Conservation (phyloP, 2,888 invertebrate genomes). For the Melanostoma mellinum region DNA sequence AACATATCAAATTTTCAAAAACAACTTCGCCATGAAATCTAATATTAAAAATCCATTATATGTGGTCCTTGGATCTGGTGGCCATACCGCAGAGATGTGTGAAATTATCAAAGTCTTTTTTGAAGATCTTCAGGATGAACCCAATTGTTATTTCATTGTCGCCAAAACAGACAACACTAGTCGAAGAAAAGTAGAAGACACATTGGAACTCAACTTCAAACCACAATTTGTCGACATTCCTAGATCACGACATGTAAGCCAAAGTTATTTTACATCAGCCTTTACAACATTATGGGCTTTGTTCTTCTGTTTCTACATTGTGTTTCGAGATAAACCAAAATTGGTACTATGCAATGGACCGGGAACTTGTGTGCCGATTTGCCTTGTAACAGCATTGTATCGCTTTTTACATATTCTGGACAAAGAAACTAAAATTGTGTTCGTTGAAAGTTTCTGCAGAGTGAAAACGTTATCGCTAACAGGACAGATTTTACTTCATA, state of each 20-base stretch:
- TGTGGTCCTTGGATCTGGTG: constrained; percentile 81
- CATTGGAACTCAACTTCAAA: constrained; percentile 80
- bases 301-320: constrained; percentile 86
- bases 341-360: constrained; percentile 96
- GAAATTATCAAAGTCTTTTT: constrained; percentile 86
- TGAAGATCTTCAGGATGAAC: constrained; percentile 78
- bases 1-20: background rate
- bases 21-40: constrained; percentile 13
- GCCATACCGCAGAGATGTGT: constrained; percentile 97
- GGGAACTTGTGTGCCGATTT: constrained; percentile 97
- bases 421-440: constrained; percentile 88
- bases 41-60: constrained; percentile 74
- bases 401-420: constrained; percentile 86
- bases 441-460: constrained; percentile 97
- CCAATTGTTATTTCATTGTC: constrained; percentile 88
- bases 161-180: constrained; percentile 91
- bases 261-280: constrained; percentile 91
- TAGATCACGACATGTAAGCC: constrained; percentile 93
- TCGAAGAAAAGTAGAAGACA: constrained; percentile 85
- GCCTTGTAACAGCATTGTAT: constrained; percentile 89
- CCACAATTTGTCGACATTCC: constrained; percentile 84
- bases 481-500: constrained; percentile 91
- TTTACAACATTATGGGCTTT: constrained; percentile 90
- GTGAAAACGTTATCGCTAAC: constrained; percentile 94
- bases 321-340: constrained; percentile 89